A percentile compares a stretch with the other conserved stretches of the same genome.
Evolutionary conservation across 2,888 invertebrate species (phyloP).

Genomic region (Petrophora chlorosata): DNA sequence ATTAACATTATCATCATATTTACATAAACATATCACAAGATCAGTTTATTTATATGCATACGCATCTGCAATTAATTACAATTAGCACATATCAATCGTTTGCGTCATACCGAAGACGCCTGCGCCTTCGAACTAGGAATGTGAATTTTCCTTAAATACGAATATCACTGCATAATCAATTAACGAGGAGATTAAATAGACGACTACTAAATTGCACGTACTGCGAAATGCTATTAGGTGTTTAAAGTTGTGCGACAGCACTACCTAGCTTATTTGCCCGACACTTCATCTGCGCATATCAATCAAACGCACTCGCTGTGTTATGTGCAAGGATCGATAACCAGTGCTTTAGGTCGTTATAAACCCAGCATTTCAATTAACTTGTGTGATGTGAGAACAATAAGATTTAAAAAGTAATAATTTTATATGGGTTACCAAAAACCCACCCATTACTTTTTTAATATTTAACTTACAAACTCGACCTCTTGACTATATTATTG

Average conservation of each 20-base stretch:
- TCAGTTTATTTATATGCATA: constrained; percentile 19
- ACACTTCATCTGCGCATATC: no score
- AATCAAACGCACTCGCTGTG: no score
- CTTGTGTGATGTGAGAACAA: no score
- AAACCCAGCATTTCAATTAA: no score
- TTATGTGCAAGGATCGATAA: no score
- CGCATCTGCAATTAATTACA: constrained; percentile 28
- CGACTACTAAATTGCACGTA: constrained; percentile 38
- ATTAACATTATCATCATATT: constrained; percentile 6
- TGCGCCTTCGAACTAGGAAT: constrained; percentile 35
- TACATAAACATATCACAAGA: constrained; percentile 10
- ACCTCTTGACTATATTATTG: no score
- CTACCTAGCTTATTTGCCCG: no score
- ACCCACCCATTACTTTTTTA: no score
- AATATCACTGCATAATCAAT: constrained; percentile 11
- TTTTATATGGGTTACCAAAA: no score
- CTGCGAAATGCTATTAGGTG: constrained; percentile 62
- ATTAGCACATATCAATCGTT: constrained; percentile 23
- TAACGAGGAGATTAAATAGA: constrained; percentile 1
- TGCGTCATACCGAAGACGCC: constrained; percentile 38
- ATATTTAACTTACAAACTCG: no score
- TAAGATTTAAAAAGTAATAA: no score
- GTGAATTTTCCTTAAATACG: constrained; percentile 15
- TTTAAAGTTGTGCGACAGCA: constrained; percentile 74
- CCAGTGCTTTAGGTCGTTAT: no score